Evolutionary conservation across 2,113 vertebrate species (phyloP), one percentile per base, ranked within the genome.

Genomic region (Callopanchax toddi): DNA sequence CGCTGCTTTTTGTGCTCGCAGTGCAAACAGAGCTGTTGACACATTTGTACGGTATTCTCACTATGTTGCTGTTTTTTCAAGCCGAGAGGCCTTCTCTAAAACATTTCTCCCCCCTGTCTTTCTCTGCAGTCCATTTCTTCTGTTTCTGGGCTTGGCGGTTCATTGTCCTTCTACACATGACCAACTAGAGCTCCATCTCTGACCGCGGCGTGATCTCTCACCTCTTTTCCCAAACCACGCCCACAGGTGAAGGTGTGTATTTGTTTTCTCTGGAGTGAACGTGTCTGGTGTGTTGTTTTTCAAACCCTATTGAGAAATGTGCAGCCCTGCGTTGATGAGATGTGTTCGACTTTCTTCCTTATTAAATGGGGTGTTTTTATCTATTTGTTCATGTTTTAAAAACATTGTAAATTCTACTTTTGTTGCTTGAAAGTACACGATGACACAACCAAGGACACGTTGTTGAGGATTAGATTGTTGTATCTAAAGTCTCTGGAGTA

Each of bases 181-280:
- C 59, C 83, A 83, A 68, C 73, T 91, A 89, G 74, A 83, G 73
- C 71, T 60, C 77, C 25, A 23, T 67, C 64, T 83, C 78, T 86
- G 85, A 81, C 60, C 76, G 87, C 64, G 79, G 82, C 16, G 79
- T 68, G 76, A 88, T 67, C 79, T 78, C 78, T 83, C 83, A 88
- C 89, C 86, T 81, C 82, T 86, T 84, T 82, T 78, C 48, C 76
- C 80, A 81, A 88, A 63, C 72, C 76, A 85, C 80, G 61, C 81
- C 83, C 82, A 54, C 78, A 77, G 87, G 84, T 87, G 73, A 87
- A 87, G 89, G 87, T 88, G 76, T 81, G 85, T 88, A 78, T 83
- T 68, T 45, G n/a, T 67, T 48, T 78, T 60, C 18, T 43, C 6
- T 55, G 5, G 44, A 49, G 36, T 60, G 1, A 45, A 20, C 9